Conservation (phyloP, 2,888 invertebrate species). For the Tigriopus californicus region DNA sequence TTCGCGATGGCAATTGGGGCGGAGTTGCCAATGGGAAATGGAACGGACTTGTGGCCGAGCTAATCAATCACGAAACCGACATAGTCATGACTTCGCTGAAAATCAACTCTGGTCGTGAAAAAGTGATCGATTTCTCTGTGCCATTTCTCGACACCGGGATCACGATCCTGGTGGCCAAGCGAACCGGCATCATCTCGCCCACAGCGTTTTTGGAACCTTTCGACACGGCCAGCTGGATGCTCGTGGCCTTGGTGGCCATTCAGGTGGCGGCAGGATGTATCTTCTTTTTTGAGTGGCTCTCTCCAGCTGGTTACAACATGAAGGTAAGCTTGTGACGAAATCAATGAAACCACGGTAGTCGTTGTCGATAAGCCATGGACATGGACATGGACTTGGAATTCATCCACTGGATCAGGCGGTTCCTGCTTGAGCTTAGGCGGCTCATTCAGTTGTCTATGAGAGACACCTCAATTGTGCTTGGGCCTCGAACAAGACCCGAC, state of each 20-base stretch:
- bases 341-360: too few species aligned
- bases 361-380: too few species aligned
- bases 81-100: slow-evolving; percentile 84
- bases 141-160: slow-evolving; percentile 95
- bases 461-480: not conserved
- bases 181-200: slow-evolving; percentile 87
- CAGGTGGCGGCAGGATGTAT: slow-evolving; percentile 88
- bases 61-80: slow-evolving; percentile 84
- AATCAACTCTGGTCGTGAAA: slow-evolving; percentile 70
- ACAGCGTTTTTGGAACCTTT: slow-evolving; percentile 94
- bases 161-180: slow-evolving; percentile 79
- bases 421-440: too few species aligned
- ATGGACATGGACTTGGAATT: too few species aligned
- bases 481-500: not conserved
- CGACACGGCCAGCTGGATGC: slow-evolving; percentile 94
- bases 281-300: slow-evolving; percentile 91
- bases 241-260: slow-evolving; percentile 84
- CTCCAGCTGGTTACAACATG: slow-evolving; percentile 85
- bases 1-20: slow-evolving; percentile 69
- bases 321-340: slow-evolving; percentile 34
- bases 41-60: slow-evolving; percentile 83
- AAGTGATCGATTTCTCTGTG: slow-evolving; percentile 82
- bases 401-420: too few species aligned
- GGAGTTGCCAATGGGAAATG: slow-evolving; percentile 68
- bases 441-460: too few species aligned